Base-by-base conservation (phyloP, 1,140 invertebrate genomes). In the Coptotermes formosanus region DNA sequence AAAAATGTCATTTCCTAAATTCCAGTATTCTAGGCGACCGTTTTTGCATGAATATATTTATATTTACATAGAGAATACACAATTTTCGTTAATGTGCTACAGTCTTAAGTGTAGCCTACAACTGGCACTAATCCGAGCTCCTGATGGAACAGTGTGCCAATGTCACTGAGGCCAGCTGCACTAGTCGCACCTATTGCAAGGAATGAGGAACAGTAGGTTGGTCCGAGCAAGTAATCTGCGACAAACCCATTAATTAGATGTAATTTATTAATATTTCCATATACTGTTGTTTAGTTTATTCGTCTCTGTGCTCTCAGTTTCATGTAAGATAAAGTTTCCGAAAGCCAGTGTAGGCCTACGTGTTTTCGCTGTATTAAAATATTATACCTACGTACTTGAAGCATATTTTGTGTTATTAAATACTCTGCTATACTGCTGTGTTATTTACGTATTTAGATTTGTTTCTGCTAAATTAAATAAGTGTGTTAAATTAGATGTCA, bases 1-100 rank as follows among this genome's bases (percentile, higher is more conserved):
- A n/a, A 75, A 2, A 75, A 75, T n/a, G n/a, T 75, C 64, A 75
- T 75, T 75, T 75, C 64, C 64, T 75, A 75, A 75, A 75, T 75
- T 75, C 9, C 64, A 75, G 64, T 75, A 75, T 75, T 14, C 64
- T 75, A 75, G 64, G 3, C 7, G 25, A 30, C n/a, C 64, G 25
- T 75, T 30, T 19, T 75, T 75, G 64, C 64, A 75, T 75, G 64
- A 14, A 30, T 30, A 30, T n/a, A 75, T 75, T 75, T 75, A 75
- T 75, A 75, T 75, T 30, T 25, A 30, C n/a, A 75, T 75, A 55
- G 3, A 19, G 45, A 48, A 9, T 16, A 9, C 14, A 48, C 45
- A 55, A 4, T 55, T 16, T 55, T 19, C 14, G 16, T 55, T 30
- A 75, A 25, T 75, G 30, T 1, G n/a, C 25, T 75, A 30, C 8